phyloP scores from a whole-genome alignment of 1,140 invertebrate genomes.

The Diploscapter pachys region DNA sequence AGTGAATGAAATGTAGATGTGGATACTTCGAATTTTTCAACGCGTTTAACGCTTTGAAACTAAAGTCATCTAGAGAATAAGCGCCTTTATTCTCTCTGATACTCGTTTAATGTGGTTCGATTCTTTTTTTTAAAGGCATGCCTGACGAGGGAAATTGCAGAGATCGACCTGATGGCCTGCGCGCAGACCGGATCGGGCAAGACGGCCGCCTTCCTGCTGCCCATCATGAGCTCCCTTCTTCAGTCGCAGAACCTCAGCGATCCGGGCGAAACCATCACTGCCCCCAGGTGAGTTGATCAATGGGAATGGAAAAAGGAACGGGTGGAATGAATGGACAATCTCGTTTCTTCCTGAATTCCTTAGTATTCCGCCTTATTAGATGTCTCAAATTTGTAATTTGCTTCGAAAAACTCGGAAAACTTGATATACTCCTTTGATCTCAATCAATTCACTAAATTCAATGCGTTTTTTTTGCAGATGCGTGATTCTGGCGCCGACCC shows the following conservation, averaged over 20 bases:
- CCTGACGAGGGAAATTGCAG: background rate
- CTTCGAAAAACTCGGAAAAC: too few relatives aligned
- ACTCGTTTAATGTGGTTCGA: too few relatives aligned
- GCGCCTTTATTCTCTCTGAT: too few relatives aligned
- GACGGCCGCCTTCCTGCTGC: conserved; percentile 91
- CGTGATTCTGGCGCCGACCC: conserved; percentile 86
- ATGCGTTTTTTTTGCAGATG: conserved; percentile 76
- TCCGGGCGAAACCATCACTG: background rate
- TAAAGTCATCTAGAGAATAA: too few relatives aligned
- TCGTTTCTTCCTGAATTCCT: background rate
- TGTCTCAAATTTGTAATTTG: too few relatives aligned
- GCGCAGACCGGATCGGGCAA: conserved; percentile 71
- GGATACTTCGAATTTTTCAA: too few relatives aligned
- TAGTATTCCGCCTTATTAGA: too few relatives aligned
- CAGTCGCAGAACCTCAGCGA: conserved; percentile 63
- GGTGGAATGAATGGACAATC: background rate
- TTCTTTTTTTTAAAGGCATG: background rate
- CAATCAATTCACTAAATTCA: conserved; percentile 43
- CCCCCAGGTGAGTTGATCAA: conserved; percentile 59
- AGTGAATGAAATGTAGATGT: too few relatives aligned
- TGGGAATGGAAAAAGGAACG: background rate
- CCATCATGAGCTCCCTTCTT: conserved; percentile 90
- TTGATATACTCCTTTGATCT: too few relatives aligned
- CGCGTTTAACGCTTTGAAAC: too few relatives aligned
- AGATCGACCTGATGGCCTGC: conserved; percentile 50